phyloP scores from a whole-genome alignment of 2,888 invertebrate species.

The Dione juno region DNA sequence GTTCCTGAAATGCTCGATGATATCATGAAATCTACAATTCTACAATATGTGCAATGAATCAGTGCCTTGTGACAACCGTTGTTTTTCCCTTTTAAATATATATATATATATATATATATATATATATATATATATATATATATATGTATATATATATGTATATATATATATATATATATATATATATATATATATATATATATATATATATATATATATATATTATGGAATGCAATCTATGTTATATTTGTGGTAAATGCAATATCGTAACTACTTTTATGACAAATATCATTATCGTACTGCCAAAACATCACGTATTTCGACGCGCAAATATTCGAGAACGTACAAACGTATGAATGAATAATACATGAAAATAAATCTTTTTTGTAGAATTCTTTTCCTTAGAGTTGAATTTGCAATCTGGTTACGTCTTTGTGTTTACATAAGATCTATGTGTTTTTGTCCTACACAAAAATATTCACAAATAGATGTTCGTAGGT shows the following conservation, averaged over 20 bases:
- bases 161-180: too few species aligned
- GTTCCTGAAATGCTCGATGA: too few species aligned
- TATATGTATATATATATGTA: too few species aligned
- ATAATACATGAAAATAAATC: conserved; percentile 82
- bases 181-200: too few species aligned
- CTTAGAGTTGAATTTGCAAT: conserved; percentile 67
- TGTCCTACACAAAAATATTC: conserved; percentile 29
- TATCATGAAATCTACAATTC: too few species aligned
- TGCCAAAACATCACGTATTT: conserved; percentile 67
- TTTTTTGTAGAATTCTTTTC: conserved; percentile 68
- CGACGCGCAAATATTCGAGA: conserved; percentile 76
- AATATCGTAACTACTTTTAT: conserved; percentile 56
- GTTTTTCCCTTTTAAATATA: too few species aligned
- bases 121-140: too few species aligned
- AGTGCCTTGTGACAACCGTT: too few species aligned
- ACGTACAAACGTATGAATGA: conserved; percentile 75
- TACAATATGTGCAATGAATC: too few species aligned
- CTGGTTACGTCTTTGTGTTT: conserved; percentile 61
- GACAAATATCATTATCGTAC: conserved; percentile 74
- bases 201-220: not conserved
- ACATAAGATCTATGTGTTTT: conserved; percentile 50
- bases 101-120: too few species aligned
- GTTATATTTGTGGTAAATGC: conserved; percentile 27
- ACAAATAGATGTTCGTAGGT: not conserved
- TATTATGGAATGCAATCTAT: conserved; percentile 5